Evolutionary conservation across 2,888 invertebrate genomes (phyloP), one percentile per base, ranked within the genome.

Genomic region (Pyralis farinalis): DNA sequence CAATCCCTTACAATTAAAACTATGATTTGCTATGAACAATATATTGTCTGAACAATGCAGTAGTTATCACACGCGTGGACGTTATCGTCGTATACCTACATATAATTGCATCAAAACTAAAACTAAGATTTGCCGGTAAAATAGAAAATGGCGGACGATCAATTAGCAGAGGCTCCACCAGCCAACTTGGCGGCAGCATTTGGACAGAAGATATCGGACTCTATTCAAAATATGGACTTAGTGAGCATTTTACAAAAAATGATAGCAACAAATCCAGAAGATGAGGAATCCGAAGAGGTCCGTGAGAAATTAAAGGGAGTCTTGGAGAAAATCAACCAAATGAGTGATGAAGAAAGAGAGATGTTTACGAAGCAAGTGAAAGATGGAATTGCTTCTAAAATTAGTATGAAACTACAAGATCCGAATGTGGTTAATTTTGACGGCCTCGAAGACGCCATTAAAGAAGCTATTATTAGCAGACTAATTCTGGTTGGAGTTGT

Each of bases 171-270:
- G 6, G 53, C 52, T 6, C 28, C 49, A 3, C 51, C 60, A 3
- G 31, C 63, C 3, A 68, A 73, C 35, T 42, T 87, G 0, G 80
- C 75, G 0, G 64, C 59, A 3, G 56, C 65, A 0, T 70, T 87
- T 20, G 65, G 63, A 6, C 71, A 77, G 4, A 74, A 84, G 47
- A 40, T 87, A 1, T 45, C 69, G 0, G 79, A 85, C 8, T 69
- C 77, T 1, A 65, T 88, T 1, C 55, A 71, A 49, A 81, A 80
- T 31, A 68, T 82, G 57, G 86, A 88, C 37, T 55, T 87, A 0
- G 40, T 81, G 40, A 62, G 65, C 0, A 59, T 82, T 1, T 45
- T 86, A 0, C 67, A 81, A 47, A 84, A 77, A 40, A 76, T 85
- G 61, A 68, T 80, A 0, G 68, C 71, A 0, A 54, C 58, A 0